These are phyloP conservation scores for Lutjanus argentimaculatus DNA, from an alignment of 2,797 vertebrate species.

Conservation along the genomic window DNA sequence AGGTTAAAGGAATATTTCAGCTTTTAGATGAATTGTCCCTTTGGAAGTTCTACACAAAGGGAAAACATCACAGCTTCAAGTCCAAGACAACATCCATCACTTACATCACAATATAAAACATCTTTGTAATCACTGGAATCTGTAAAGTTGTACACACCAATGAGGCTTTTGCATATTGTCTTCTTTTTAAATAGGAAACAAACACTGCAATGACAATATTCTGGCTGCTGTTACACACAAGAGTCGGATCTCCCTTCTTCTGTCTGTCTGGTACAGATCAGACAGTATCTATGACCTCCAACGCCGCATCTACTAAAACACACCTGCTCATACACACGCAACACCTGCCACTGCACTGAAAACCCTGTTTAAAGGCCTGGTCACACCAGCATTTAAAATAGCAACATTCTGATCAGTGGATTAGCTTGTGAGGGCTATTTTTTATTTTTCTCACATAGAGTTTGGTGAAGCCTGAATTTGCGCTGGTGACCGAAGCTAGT, in stretches of 20 bases:
- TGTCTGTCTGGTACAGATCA: constrained; percentile 7
- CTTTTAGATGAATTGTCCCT: constrained; percentile 15
- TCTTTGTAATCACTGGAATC: constrained; percentile 45
- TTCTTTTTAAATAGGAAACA: constrained; percentile 55
- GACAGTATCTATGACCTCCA: constrained; percentile 42
- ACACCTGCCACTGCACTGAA: not conserved
- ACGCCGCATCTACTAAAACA: constrained; percentile 23
- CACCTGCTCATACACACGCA: constrained; percentile 30
- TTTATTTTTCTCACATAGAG: not conserved
- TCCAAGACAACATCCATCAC: constrained; percentile 65
- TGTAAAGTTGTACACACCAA: constrained; percentile 51
- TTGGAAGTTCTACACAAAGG: constrained; percentile 12
- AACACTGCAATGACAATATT: constrained; percentile 42
- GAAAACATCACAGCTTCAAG: constrained; percentile 29
- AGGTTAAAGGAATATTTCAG: constrained; percentile 19
- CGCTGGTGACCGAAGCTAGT: not conserved
- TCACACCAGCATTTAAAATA: not conserved
- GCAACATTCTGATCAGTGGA: not conserved
- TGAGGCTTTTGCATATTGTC: constrained; percentile 67
- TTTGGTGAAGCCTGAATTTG: not conserved
- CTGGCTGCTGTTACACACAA: constrained; percentile 27
- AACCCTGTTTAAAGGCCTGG: not conserved
- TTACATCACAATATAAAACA: constrained; percentile 75
- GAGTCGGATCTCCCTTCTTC: not conserved
- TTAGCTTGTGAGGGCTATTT: not conserved